Conservation (phyloP, 2,888 invertebrate genomes). For the Sinopyrophorus schimmeli region DNA sequence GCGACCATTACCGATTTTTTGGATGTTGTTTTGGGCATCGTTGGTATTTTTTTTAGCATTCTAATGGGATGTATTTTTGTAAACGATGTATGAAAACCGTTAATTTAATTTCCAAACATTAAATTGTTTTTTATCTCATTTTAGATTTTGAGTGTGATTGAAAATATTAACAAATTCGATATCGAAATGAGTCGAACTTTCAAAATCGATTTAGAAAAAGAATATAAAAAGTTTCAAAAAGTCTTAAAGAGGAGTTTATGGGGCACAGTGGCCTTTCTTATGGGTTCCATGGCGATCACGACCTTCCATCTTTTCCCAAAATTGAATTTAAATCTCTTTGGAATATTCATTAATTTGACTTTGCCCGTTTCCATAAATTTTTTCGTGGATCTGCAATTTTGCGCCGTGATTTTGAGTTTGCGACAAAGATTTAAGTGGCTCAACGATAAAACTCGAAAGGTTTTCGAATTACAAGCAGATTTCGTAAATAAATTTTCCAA, state of each 20-base stretch:
- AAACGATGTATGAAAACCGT: conserved; percentile 2
- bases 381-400: conserved; percentile 8
- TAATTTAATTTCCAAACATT: background rate
- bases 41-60: conserved; percentile 12
- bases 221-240: background rate
- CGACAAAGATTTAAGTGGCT: conserved; percentile 9
- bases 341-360: background rate
- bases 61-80: conserved; percentile 6
- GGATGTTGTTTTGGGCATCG: conserved; percentile 1
- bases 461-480: no score
- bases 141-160: conserved; percentile 5
- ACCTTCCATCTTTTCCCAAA: no score
- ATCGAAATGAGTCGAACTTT: background rate
- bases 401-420: background rate
- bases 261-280: background rate
- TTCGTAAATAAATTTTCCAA: background rate
- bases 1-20: conserved; percentile 1
- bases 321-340: no score
- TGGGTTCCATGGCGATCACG: no score
- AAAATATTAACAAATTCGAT: conserved; percentile 5
- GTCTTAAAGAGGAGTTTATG: background rate
- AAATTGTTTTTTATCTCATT: background rate
- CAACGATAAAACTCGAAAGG: background rate
- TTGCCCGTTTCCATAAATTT: background rate
- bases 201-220: conserved; percentile 6